A percentile compares a stretch with the other conserved stretches of the same genome.
phyloP scores from a whole-genome alignment of 30 jellyfish, hydroid and myxozoan genomes.

The Phacellophora camtschatica region DNA sequence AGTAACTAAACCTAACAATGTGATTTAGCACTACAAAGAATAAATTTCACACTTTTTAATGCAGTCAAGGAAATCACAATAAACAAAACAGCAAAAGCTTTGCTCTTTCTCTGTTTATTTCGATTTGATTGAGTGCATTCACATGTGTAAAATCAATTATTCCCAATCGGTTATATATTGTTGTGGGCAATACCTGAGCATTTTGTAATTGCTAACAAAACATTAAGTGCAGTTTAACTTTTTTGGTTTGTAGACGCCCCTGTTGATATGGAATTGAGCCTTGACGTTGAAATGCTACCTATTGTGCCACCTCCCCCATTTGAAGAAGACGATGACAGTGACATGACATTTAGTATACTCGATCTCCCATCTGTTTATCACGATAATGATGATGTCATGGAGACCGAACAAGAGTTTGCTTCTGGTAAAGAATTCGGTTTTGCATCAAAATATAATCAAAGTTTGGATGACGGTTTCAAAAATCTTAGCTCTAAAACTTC shows the following conservation, averaged over 20 bases:
- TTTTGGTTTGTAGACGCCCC: neutral
- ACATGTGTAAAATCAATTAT: no score
- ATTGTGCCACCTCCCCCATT: slow-evolving; percentile 67
- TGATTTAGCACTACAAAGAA: no score
- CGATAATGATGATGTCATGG: neutral
- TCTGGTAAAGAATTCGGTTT: no score
- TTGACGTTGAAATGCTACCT: slow-evolving; percentile 49
- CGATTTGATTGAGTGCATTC: no score
- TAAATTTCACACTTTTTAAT: no score
- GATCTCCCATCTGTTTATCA: slow-evolving; percentile 58
- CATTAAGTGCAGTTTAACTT: neutral
- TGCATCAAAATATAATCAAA: no score
- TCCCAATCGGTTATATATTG: no score
- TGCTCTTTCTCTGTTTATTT: neutral
- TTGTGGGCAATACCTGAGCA: neutral
- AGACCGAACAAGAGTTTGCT: no score
- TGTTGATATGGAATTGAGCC: neutral
- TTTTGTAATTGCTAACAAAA: neutral
- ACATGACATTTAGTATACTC: slow-evolving; percentile 15
- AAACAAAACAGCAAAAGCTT: neutral
- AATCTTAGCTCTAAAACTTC: no score
- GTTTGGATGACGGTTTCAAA: no score
- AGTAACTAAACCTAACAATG: no score
- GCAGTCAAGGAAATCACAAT: no score
- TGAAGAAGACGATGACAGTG: slow-evolving; percentile 31